Evolutionary conservation across 2,113 vertebrate genomes (phyloP), one percentile per base, ranked within the genome.

Genomic region (Sylvicapra grimmia): DNA sequence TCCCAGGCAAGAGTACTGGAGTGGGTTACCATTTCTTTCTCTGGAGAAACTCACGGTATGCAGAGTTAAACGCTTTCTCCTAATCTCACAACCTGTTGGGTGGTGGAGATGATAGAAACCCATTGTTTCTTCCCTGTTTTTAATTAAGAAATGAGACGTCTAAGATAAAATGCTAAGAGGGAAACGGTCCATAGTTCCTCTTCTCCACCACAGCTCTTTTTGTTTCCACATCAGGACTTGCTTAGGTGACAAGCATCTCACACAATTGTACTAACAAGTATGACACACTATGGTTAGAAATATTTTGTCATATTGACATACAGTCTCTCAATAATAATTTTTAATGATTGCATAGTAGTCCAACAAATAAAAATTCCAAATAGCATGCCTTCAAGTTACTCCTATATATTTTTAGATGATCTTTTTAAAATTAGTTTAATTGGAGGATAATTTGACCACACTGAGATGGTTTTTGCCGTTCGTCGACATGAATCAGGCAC

Each of bases 211-310:
- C 9, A 12, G 79, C 14, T 10, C 44, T 47, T 19, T 63, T 8
- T 19, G 3, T 29, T 47, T 40, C 1, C 12, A 8, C 58, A 40
- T 16, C 29, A 3, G 36, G 11, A 5, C 51, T 59, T 16, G 1
- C 4, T 40, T 16, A 1, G 4, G 7, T n/a, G 44, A 58, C 9
- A 21, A 7, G 4, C 21, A 2, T 33, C 13, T 31, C 47, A 40
- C 27, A 6, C 2, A 6, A 1, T 10, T 36, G 21, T 21, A 4
- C n/a, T 27, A 31, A 84, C 4, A 44, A 65, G 47, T 5, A 1
- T 21, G 56, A 49, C 18, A 31, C 27, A 3, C 23, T 53, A 19
- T n/a, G 3, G 27, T 33, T 63, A 29, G 65, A 44, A 40, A 23
- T 8, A 25, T 4, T 23, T 36, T 33, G 8, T 79, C 58, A 6